Evolutionary conservation across 2,113 vertebrate genomes (phyloP).

Genomic region (Barnardius zonarius): DNA sequence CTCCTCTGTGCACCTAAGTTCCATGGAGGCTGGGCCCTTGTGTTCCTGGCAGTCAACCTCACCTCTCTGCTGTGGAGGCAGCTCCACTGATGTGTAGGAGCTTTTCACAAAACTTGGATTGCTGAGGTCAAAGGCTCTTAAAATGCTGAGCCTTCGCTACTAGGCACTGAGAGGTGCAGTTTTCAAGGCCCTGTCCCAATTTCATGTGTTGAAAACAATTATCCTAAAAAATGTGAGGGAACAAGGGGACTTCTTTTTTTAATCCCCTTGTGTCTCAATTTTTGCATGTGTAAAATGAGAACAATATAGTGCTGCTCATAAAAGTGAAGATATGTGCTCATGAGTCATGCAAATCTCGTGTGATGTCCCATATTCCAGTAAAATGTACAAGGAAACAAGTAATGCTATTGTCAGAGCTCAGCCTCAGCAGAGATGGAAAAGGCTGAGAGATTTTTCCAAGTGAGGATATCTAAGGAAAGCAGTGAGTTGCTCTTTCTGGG

Average conservation of each 20-base stretch:
- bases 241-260: neutral
- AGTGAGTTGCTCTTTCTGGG: neutral
- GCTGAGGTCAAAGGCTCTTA: neutral
- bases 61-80: neutral
- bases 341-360: conserved; percentile 39
- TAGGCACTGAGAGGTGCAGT: neutral
- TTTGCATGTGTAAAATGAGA: conserved; percentile 41
- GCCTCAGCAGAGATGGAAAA: neutral
- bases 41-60: neutral
- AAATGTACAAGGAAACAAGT: neutral
- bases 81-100: neutral
- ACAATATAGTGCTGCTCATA: conserved; percentile 21
- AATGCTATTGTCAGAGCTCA: conserved; percentile 8
- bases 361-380: conserved; percentile 5
- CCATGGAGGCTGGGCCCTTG: rapidly evolving
- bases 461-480: neutral
- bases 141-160: neutral
- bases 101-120: neutral
- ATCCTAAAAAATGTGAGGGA: conserved; percentile 8
- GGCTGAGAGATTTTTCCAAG: neutral
- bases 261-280: conserved; percentile 38
- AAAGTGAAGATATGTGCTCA: conserved; percentile 6
- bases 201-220: neutral
- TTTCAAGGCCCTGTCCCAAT: neutral
- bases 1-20: neutral